phyloP scores from a whole-genome alignment of 2,113 vertebrate species.

The Nannospalax galili region DNA sequence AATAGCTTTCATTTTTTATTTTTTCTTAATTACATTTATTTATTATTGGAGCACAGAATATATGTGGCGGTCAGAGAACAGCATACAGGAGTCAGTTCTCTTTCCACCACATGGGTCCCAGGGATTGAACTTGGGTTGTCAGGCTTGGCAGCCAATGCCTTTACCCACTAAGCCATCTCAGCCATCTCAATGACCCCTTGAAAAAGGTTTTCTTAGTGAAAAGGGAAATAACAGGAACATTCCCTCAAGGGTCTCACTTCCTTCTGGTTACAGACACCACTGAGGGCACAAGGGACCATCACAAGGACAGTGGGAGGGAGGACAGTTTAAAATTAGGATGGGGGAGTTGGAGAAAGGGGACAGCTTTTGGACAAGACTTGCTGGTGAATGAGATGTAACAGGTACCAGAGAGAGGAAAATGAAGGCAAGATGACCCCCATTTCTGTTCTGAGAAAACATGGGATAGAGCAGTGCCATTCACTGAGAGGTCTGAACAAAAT shows the following conservation, averaged over 20 bases:
- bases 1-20: not conserved
- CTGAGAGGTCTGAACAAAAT: not conserved
- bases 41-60: too few relatives aligned
- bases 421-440: not conserved
- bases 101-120: not conserved
- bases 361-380: not conserved
- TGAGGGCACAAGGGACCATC: not conserved
- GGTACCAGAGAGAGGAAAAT: not conserved
- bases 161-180: not conserved
- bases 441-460: not conserved
- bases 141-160: not conserved
- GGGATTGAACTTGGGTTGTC: not conserved
- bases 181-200: not conserved
- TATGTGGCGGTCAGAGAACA: not conserved
- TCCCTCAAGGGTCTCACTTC: too few relatives aligned
- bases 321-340: not conserved
- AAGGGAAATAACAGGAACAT: not conserved
- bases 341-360: not conserved
- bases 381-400: accelerated
- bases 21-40: not conserved
- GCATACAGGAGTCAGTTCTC: not conserved
- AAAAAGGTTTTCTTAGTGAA: not conserved
- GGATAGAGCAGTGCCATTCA: accelerated
- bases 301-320: too few relatives aligned
- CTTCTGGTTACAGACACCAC: not conserved